A percentile compares a stretch with the other conserved stretches of the same genome.
These are phyloP conservation scores for Smittia sp. DNA, from an alignment of 2,888 invertebrate species.

Conservation along the genomic window DNA sequence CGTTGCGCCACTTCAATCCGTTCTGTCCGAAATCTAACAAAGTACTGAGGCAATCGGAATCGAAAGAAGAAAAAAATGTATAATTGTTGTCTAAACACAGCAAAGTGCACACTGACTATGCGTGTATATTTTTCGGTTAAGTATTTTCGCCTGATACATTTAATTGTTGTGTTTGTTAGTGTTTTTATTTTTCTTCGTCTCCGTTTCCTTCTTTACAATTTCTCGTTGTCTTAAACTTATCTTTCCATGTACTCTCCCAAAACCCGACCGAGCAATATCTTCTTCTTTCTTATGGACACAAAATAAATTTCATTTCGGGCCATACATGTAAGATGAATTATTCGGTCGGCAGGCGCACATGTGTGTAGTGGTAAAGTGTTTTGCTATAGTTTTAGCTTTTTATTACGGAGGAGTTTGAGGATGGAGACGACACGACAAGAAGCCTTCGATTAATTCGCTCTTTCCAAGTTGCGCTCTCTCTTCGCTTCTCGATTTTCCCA, in stretches of 20 bases:
- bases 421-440: background rate
- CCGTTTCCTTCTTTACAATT: constrained; percentile 36
- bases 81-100: constrained; percentile 40
- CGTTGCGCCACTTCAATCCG: constrained; percentile 34
- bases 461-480: background rate
- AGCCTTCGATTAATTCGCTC: constrained; percentile 33
- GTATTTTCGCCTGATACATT: constrained; percentile 40
- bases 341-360: background rate
- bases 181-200: constrained; percentile 34
- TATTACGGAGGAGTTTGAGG: constrained; percentile 21
- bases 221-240: constrained; percentile 26
- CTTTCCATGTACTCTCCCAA: constrained; percentile 19
- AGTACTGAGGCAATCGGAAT: constrained; percentile 28
- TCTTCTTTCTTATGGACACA: constrained; percentile 12
- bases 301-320: constrained; percentile 13
- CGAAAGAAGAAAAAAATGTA: constrained; percentile 34
- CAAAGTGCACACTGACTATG: constrained; percentile 39
- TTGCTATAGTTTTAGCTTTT: constrained; percentile 33
- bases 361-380: constrained; percentile 36
- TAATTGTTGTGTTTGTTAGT: constrained; percentile 41
- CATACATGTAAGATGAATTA: background rate
- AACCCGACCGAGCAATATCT: constrained; percentile 1
- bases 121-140: constrained; percentile 39
- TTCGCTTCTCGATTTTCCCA: background rate
- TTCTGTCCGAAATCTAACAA: constrained; percentile 41